phyloP scores from a whole-genome alignment of 1,140 invertebrate species.

The Meloidogyne hapla region DNA sequence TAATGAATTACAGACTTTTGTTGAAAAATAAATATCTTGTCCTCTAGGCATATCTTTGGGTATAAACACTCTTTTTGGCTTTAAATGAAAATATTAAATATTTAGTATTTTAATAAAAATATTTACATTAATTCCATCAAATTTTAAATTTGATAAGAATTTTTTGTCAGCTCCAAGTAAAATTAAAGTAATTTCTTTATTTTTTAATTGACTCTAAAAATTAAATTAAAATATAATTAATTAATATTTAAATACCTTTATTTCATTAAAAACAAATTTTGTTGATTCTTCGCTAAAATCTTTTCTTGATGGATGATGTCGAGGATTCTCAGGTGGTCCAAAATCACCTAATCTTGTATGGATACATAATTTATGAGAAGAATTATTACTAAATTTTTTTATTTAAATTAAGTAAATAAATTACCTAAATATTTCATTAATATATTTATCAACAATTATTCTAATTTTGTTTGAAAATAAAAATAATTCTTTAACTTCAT shows the following conservation, averaged over 20 bases:
- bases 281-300: neutral
- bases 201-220: neutral
- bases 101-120: neutral
- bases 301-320: neutral
- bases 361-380: too few relatives aligned
- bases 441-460: too few relatives aligned
- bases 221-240: neutral
- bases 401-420: too few relatives aligned
- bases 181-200: neutral
- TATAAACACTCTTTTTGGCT: constrained; percentile 7
- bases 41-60: too few relatives aligned
- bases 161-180: neutral
- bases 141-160: neutral
- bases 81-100: neutral
- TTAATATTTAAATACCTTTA: neutral
- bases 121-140: neutral
- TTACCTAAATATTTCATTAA: too few relatives aligned
- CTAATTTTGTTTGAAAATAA: too few relatives aligned
- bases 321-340: too few relatives aligned
- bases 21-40: constrained; percentile 8
- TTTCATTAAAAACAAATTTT: neutral
- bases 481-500: too few relatives aligned
- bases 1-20: constrained; percentile 26
- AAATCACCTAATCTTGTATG: too few relatives aligned
- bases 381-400: too few relatives aligned